Base-by-base conservation (phyloP, 2,113 vertebrate genomes). In the Glaucidium brasilianum region DNA sequence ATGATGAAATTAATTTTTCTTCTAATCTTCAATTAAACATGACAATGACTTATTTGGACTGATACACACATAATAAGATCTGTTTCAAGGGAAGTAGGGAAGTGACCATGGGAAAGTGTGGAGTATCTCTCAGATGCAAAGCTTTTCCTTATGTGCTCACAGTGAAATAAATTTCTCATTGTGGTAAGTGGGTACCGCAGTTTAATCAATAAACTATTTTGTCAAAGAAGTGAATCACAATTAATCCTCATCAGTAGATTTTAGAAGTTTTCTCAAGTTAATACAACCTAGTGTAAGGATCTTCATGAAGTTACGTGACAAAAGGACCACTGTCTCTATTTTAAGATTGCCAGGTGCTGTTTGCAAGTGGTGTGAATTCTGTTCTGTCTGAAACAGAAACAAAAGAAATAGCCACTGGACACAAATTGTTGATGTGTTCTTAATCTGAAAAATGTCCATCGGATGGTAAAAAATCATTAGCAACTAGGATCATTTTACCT, bases 11-110 rank as follows among this genome's bases (percentile, higher is more conserved):
- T 77, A 95, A 53, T 80, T 93, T 96, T 92, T 88, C 59, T 91
- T 90, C 55, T 94, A 81, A 83, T 92, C 60, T 97, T 95, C 94
- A 71, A 76, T 95, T 91, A 95, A 93, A 86, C 41, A 81, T 3
- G 12, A 63, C 39, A 79, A 49, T 91, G 27, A 30, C 73, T 91
- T 85, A 60, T 29, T 85, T 89, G 45, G 35, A 45, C 39, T 82
- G 73, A 83, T 88, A 77, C 9, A 64, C 18, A 26, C 69, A 58
- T 85, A 81, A 22, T 50, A 84, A 92, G 26, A 67, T 9, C 37
- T 77, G 6, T 73, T 95, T 89, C 53, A 89, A 80, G 16, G 41
- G 26, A 88, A 73, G 26, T 55, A 80, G 16, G 41, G 23, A 88
- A 73, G 26, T 55, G 14, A 21, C 23, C 6, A 22, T 7, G 4